Percentiles rank a stretch among this genome's conserved stretches.
These are phyloP conservation scores for Mungos mungo DNA, from an alignment of 2,113 vertebrate species.

Conservation along the genomic window DNA sequence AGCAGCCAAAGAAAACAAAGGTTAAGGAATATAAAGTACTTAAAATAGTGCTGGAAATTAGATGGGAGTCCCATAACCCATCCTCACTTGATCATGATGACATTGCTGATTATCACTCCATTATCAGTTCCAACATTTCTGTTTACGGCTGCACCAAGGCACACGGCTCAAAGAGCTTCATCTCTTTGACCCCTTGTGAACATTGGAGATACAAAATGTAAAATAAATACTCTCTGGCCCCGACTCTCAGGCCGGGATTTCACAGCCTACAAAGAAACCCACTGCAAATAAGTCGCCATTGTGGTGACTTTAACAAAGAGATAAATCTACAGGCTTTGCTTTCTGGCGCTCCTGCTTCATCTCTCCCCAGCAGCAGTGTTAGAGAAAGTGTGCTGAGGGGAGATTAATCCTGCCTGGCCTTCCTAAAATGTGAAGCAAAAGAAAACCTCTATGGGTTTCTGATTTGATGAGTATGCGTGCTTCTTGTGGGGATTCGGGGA, in stretches of 20 bases:
- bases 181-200: not conserved
- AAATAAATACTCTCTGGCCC: not conserved
- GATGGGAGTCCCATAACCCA: not conserved
- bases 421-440: not conserved
- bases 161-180: not conserved
- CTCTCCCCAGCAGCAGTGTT: not conserved
- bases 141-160: not conserved
- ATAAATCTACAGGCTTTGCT: not conserved
- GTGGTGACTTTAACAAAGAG: not conserved
- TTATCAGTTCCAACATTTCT: not conserved
- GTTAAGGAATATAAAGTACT: not conserved
- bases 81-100: not conserved
- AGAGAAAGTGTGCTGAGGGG: not conserved
- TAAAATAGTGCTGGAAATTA: not conserved
- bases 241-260: not conserved
- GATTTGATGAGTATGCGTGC: not conserved
- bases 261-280: not conserved
- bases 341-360: not conserved
- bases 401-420: not conserved
- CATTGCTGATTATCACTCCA: not conserved
- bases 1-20: not conserved
- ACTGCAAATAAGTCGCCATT: not conserved
- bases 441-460: conserved; percentile 2
- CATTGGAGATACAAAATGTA: not conserved
- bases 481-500: not conserved